Percentiles rank a stretch among this genome's conserved stretches.
These are phyloP conservation scores for Rhincodon typus DNA, from an alignment of 2,797 vertebrate genomes.

Conservation along the genomic window DNA sequence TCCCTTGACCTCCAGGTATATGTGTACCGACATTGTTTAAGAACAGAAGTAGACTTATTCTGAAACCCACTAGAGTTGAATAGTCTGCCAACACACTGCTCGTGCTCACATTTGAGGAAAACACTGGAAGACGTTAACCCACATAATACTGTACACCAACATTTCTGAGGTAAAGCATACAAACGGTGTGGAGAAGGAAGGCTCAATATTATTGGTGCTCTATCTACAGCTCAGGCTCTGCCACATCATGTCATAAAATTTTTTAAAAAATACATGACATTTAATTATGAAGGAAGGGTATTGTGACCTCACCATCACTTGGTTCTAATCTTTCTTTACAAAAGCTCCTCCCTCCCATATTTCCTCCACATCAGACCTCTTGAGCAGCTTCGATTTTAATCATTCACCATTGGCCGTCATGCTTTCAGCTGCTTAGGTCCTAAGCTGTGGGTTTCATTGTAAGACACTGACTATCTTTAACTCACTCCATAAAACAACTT, in stretches of 20 bases:
- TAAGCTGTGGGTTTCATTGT: background rate
- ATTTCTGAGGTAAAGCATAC: background rate
- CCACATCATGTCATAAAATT: background rate
- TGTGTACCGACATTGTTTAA: background rate
- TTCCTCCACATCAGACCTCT: background rate
- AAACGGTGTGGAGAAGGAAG: background rate
- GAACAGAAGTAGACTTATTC: background rate
- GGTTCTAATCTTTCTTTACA: background rate
- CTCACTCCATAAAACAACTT: background rate
- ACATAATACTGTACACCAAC: background rate
- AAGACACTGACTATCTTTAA: background rate
- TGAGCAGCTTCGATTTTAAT: background rate
- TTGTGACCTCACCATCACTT: background rate
- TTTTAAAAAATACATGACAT: background rate
- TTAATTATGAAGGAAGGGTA: background rate
- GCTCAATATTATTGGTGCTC: background rate
- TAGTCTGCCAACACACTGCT: background rate
- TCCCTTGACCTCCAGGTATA: background rate
- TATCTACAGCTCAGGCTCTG: background rate
- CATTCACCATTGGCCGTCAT: background rate
- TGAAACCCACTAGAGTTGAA: background rate
- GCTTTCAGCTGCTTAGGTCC: background rate
- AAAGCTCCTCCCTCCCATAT: background rate
- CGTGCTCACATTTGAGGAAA: background rate
- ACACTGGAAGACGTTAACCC: background rate